phyloP scores from a whole-genome alignment of 2,113 vertebrate species.

The Sceloporus tristichus region DNA sequence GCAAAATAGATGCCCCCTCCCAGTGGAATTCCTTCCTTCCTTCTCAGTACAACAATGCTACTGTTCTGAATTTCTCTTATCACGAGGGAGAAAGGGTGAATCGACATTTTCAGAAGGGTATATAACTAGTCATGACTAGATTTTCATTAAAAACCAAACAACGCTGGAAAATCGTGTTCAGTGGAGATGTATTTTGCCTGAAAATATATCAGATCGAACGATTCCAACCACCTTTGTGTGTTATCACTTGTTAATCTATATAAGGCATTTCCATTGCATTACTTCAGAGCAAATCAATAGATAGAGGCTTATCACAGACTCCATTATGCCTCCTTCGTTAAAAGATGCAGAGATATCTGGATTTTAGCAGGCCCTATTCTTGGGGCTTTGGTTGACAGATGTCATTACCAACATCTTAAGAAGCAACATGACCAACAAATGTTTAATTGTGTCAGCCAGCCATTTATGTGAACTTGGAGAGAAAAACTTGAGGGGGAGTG shows the following conservation, averaged over 20 bases:
- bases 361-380: slow-evolving; percentile 21
- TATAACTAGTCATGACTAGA: slow-evolving; percentile 43
- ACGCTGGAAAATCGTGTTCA: slow-evolving; percentile 62
- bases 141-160: slow-evolving; percentile 39
- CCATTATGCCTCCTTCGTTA: slow-evolving; percentile 52
- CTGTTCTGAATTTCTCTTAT: background rate
- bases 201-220: slow-evolving; percentile 56
- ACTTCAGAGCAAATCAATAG: slow-evolving; percentile 63
- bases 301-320: background rate
- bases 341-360: slow-evolving; percentile 56
- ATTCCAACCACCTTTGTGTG: slow-evolving; percentile 62
- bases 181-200: slow-evolving; percentile 69
- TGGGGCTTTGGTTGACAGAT: slow-evolving; percentile 63
- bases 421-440: slow-evolving; percentile 65
- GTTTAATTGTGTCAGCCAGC: slow-evolving; percentile 59
- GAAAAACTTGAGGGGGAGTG: slow-evolving; percentile 41
- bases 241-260: slow-evolving; percentile 65
- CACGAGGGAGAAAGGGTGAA: slow-evolving; percentile 39
- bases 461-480: slow-evolving; percentile 66
- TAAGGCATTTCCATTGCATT: slow-evolving; percentile 70
- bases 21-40: background rate
- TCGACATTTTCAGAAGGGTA: slow-evolving; percentile 62
- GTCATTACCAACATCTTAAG: slow-evolving; percentile 56
- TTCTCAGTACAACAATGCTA: background rate
- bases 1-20: background rate